Base-by-base conservation (phyloP, 2,888 invertebrate species). In the Odontomyia ornata region DNA sequence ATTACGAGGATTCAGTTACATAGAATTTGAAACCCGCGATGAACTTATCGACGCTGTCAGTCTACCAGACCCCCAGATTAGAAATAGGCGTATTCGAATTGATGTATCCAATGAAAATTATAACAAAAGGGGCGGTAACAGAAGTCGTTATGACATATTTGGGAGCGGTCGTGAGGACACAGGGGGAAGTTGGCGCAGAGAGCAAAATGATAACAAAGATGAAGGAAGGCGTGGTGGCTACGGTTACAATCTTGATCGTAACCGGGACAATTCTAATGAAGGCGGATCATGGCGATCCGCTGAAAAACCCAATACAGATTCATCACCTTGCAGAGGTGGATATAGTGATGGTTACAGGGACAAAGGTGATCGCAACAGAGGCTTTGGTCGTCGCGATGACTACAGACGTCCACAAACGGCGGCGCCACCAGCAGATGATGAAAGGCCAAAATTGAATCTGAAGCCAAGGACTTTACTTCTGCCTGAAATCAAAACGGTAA, bases 1-100 rank as follows among this genome's bases (percentile, higher is more conserved):
- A 81, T 89, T 93, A 62, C 93, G 93, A 86, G 98, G 98, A 65
- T 97, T 92, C 88, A 97, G 96, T 78, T 97, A 97, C 88, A 93
- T 96, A 13, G 96, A 97, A 85, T 97, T 98, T 87, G 93, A 92
- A 83, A 94, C 93, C 83, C 89, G 96, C 80, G 92, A 94, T 62
- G 93, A 94, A 86, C 90, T 98, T 80, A 92, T 97, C 80, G 92
- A 92, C 84, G 96, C 96, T 73, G 90, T 98, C 81, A 91, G 91
- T 80, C 90, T 94, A 86, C 90, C 93, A 81, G 95, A 95, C 84
- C 91, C 92, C 84, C 95, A 95, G 79, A 90, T 96, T 82, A 91
- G 93, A 84, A 92, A 91, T 75, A 89, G 95, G 80, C 89, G 93
- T 77, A 92, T 95, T 80, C 90, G 94, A 83, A 94, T 95, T 84